Evolutionary conservation across 1,140 invertebrate genomes (phyloP).

Genomic region (Grapholita molesta): DNA sequence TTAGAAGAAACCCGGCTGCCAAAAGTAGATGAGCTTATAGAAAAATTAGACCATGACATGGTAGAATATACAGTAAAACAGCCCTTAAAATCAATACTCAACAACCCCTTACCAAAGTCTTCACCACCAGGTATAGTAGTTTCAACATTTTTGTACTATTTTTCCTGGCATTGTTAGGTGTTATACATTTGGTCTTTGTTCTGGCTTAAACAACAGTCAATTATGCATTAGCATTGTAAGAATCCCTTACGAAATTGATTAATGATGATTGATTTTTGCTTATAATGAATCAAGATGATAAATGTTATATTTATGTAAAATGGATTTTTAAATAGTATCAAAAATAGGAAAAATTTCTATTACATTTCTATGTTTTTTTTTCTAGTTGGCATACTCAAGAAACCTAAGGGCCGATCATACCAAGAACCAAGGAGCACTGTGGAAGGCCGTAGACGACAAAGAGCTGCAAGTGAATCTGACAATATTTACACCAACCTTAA

Average conservation of each 20-base stretch:
- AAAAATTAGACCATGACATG: slow-evolving; percentile 69
- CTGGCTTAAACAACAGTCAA: too few species aligned
- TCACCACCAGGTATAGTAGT: slow-evolving; percentile 40
- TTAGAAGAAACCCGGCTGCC: slow-evolving; percentile 60
- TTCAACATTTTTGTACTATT: not conserved
- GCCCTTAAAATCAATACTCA: slow-evolving; percentile 72
- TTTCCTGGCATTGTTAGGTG: too few species aligned
- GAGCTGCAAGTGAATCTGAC: slow-evolving; percentile 69
- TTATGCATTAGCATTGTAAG: too few species aligned
- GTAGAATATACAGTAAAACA: slow-evolving; percentile 61
- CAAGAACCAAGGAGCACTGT: slow-evolving; percentile 44
- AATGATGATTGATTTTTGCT: too few species aligned
- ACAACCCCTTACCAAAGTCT: slow-evolving; percentile 61
- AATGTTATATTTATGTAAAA: too few species aligned
- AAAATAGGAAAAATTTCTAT: too few species aligned
- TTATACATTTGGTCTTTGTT: too few species aligned
- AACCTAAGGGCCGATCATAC: slow-evolving; percentile 56
- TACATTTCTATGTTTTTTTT: too few species aligned
- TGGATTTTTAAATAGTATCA: too few species aligned
- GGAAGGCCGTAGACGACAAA: slow-evolving; percentile 62
- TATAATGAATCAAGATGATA: too few species aligned
- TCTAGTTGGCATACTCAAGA: slow-evolving; percentile 51
- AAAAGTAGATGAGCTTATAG: slow-evolving; percentile 69
- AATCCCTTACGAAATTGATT: too few species aligned
- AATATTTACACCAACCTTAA: slow-evolving; percentile 59